A percentile compares a stretch with the other conserved stretches of the same genome.
Evolutionary conservation across 2,113 vertebrate genomes (phyloP).

Genomic region (Anoplopoma fimbria): DNA sequence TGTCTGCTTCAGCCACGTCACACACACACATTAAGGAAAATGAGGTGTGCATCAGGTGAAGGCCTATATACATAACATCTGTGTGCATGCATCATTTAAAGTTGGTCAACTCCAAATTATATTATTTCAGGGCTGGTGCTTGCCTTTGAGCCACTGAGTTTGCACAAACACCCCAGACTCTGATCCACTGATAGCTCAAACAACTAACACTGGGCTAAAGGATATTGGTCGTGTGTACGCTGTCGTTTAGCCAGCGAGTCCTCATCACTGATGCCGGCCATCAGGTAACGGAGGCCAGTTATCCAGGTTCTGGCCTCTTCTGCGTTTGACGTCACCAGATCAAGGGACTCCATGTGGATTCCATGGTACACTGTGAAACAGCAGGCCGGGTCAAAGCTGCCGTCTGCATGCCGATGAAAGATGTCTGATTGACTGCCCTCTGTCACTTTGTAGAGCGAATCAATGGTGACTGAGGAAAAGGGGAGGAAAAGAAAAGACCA

Average conservation of each 20-base stretch:
- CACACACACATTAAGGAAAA: constrained; percentile 83
- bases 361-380: constrained; percentile 98
- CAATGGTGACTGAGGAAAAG: constrained; percentile 90
- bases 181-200: background rate
- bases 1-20: constrained; percentile 96
- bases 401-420: constrained; percentile 93
- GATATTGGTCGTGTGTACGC: constrained; percentile 97
- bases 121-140: background rate
- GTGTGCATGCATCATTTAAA: background rate
- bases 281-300: constrained; percentile 94
- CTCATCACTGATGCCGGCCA: constrained; percentile 98
- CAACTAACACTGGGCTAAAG: constrained; percentile 69
- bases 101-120: background rate
- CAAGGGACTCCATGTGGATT: constrained; percentile 96
- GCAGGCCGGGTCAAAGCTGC: constrained; percentile 92
- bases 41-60: fast-evolving
- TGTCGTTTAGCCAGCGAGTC: constrained; percentile 95
- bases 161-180: background rate
- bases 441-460: constrained; percentile 97
- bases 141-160: background rate
- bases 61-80: background rate
- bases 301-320: constrained; percentile 98
- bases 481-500: constrained; percentile 14
- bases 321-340: constrained; percentile 93
- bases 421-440: constrained; percentile 95